phyloP scores from a whole-genome alignment of 2,888 invertebrate genomes.

The Drosophila pseudotalamancana region DNA sequence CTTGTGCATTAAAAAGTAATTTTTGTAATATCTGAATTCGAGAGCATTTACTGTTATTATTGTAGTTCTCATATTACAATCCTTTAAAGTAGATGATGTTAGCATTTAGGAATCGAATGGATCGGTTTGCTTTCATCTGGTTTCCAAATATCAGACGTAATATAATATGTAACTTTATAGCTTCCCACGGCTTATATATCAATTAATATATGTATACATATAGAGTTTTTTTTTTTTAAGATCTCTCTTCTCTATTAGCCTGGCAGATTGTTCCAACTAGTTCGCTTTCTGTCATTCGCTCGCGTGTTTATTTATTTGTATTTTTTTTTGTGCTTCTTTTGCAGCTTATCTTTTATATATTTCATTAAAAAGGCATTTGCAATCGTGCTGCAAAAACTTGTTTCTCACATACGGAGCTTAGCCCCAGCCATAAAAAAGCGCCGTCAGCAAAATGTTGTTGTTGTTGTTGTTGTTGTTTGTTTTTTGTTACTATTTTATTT shows the following conservation, averaged over 20 bases:
- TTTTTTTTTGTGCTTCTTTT: conserved; percentile 28
- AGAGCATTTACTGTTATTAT: no score
- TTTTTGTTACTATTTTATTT: conserved; percentile 17
- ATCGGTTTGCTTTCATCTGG: not conserved
- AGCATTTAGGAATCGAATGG: not conserved
- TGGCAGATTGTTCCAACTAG: conserved; percentile 13
- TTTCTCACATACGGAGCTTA: conserved; percentile 54
- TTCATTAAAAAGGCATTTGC: conserved; percentile 79
- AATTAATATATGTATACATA: conserved; percentile 15
- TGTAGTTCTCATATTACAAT: no score
- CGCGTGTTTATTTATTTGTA: conserved; percentile 28
- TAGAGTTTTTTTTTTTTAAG: not conserved
- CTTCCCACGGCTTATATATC: conserved; percentile 28
- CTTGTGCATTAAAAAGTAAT: no score
- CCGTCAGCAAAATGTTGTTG: conserved; percentile 62
- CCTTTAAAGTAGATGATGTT: not conserved
- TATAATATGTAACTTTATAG: conserved; percentile 2
- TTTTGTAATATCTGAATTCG: no score
- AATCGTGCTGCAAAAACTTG: conserved; percentile 64
- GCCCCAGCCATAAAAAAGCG: conserved; percentile 41
- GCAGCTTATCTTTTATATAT: conserved; percentile 68
- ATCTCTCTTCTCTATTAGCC: conserved; percentile 27
- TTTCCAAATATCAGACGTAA: not conserved
- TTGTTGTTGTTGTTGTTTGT: conserved; percentile 8
- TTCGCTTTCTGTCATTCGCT: conserved; percentile 22